These are phyloP conservation scores for Sminthurinus aureus DNA, from an alignment of 2,888 invertebrate genomes.

Conservation along the genomic window DNA sequence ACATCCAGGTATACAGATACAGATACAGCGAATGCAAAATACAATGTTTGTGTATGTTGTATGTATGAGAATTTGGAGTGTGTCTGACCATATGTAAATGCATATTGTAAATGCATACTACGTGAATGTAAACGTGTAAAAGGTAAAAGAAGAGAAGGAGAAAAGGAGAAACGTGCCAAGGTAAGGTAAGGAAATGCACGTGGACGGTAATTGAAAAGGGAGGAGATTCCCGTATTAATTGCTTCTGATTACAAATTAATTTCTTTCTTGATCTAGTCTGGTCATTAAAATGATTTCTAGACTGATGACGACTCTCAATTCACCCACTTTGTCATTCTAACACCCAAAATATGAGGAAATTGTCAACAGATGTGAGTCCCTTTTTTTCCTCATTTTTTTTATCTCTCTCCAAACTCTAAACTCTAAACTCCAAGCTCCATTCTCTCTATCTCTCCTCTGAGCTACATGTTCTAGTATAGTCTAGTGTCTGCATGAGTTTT, in stretches of 20 bases:
- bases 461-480: too few species aligned
- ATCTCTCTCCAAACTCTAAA: background rate
- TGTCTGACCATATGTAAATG: background rate
- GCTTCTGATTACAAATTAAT: slow-evolving; percentile 42
- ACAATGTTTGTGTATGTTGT: background rate
- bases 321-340: slow-evolving; percentile 34
- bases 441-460: slow-evolving; percentile 2
- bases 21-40: background rate
- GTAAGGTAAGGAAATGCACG: slow-evolving; percentile 46
- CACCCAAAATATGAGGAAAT: slow-evolving; percentile 51
- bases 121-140: background rate
- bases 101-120: too few species aligned
- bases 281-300: slow-evolving; percentile 20
- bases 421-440: too few species aligned
- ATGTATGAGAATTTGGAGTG: background rate
- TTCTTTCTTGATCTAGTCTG: slow-evolving; percentile 19
- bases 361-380: slow-evolving; percentile 56
- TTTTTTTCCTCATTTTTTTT: slow-evolving; percentile 29
- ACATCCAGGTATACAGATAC: slow-evolving; percentile 28
- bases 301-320: slow-evolving; percentile 20
- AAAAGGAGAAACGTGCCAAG: slow-evolving; percentile 36
- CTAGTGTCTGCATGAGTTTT: too few species aligned
- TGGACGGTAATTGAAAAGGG: slow-evolving; percentile 60
- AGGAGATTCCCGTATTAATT: slow-evolving; percentile 55
- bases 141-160: slow-evolving; percentile 7